A percentile compares a stretch with the other conserved stretches of the same genome.
Evolutionary conservation across 2,888 invertebrate species (phyloP).

Genomic region (Tetramorium bicarinatum): DNA sequence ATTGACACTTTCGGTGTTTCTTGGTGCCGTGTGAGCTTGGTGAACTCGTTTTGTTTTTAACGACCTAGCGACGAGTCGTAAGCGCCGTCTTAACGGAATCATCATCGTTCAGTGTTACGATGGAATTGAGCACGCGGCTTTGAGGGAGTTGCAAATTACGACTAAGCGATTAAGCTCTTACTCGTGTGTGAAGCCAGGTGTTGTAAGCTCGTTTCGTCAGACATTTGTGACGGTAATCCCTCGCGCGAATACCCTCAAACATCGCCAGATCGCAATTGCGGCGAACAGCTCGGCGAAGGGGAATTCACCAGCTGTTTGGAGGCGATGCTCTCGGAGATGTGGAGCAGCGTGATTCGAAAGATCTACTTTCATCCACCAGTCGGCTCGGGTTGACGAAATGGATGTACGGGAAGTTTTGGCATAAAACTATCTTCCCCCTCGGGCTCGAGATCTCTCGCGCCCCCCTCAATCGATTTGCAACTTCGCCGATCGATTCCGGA

Average conservation of each 20-base stretch:
- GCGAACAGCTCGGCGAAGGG: background rate
- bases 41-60: background rate
- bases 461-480: background rate
- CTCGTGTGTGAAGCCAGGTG: constrained; percentile 8
- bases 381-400: constrained; percentile 36
- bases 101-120: background rate
- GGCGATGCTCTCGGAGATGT: constrained; percentile 17
- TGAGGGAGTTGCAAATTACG: constrained; percentile 27
- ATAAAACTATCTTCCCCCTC: background rate
- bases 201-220: background rate
- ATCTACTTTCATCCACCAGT: background rate
- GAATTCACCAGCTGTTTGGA: background rate
- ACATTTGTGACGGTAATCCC: constrained; percentile 17
- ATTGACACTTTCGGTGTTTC: background rate
- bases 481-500: background rate
- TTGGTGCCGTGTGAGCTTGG: no score
- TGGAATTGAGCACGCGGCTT: background rate
- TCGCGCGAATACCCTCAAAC: background rate
- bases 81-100: background rate
- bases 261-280: background rate
- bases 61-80: no score
- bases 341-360: constrained; percentile 12
- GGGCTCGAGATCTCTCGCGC: background rate
- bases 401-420: constrained; percentile 18
- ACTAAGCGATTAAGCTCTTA: constrained; percentile 19